phyloP scores from a whole-genome alignment of 2,113 vertebrate species.

The Aleadryas rufinucha region DNA sequence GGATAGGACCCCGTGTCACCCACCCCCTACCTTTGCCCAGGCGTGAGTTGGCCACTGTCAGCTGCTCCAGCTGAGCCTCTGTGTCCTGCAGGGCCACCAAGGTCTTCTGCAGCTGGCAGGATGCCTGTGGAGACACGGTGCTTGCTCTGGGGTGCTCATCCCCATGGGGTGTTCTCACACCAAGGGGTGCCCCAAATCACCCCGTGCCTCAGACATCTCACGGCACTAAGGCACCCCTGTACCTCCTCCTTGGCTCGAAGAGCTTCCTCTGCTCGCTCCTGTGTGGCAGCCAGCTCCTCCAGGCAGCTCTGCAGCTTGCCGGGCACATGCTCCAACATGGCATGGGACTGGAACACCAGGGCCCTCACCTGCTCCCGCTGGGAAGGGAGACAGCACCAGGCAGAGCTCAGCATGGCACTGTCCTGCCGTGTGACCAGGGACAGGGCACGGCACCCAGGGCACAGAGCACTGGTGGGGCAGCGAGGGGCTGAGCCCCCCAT shows the following conservation, averaged over 20 bases:
- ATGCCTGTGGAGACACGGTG: background rate
- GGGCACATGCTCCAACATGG: constrained; percentile 59
- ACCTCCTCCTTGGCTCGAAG: constrained; percentile 49
- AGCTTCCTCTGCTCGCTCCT: constrained; percentile 69
- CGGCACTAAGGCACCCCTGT: background rate
- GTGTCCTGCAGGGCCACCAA: background rate
- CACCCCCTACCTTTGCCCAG: constrained; percentile 59
- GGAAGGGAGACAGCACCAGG: background rate
- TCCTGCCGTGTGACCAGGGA: background rate
- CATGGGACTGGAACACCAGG: constrained; percentile 63
- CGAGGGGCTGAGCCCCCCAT: rapidly evolving
- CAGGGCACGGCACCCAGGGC: background rate
- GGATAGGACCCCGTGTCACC: rapidly evolving
- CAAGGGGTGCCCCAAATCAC: background rate
- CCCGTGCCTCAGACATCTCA: rapidly evolving
- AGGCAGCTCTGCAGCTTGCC: constrained; percentile 72
- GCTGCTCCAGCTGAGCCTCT: constrained; percentile 35
- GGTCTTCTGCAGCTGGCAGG: constrained; percentile 48
- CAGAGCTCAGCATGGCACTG: background rate
- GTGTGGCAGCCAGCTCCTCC: constrained; percentile 73
- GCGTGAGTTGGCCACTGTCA: constrained; percentile 44
- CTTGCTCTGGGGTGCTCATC: background rate
- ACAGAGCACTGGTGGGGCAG: background rate
- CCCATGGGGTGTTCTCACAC: background rate
- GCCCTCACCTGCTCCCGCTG: constrained; percentile 55